Percentiles rank a stretch among this genome's conserved stretches.
Conservation (phyloP, 2,797 vertebrate genomes). For the Decapterus maruadsi region DNA sequence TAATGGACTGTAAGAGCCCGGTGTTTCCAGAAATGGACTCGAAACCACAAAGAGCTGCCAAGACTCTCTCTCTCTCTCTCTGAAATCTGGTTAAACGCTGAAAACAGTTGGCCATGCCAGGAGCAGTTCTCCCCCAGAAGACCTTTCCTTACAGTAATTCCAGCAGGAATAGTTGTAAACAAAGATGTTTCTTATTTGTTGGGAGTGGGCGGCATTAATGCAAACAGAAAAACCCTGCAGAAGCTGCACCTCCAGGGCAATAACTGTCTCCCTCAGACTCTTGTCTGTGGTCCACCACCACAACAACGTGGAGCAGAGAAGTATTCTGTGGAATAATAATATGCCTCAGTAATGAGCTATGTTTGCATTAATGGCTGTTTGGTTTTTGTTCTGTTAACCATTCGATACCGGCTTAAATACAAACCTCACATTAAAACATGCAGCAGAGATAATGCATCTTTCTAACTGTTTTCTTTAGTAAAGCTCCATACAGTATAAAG, state of each 20-base stretch:
- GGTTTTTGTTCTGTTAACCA: background rate
- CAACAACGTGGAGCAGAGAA: background rate
- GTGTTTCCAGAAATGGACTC: constrained; percentile 72
- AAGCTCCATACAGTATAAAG: too few relatives aligned
- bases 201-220: constrained; percentile 72
- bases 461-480: too few relatives aligned
- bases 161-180: constrained; percentile 60
- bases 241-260: constrained; percentile 50
- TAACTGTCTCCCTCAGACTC: constrained; percentile 48
- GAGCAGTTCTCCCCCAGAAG: constrained; percentile 45
- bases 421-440: constrained; percentile 6
- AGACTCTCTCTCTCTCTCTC: constrained; percentile 34
- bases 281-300: constrained; percentile 37
- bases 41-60: constrained; percentile 49
- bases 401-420: background rate
- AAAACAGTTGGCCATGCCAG: constrained; percentile 58
- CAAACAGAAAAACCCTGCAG: constrained; percentile 56
- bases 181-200: constrained; percentile 53
- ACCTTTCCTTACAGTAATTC: constrained; percentile 63
- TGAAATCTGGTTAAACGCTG: constrained; percentile 59
- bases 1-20: constrained; percentile 73
- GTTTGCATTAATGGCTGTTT: constrained; percentile 15
- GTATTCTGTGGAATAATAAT: constrained; percentile 16
- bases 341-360: background rate
- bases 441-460: background rate